These are phyloP conservation scores for Pseudococcus jackbeardsleyi DNA, from an alignment of 2,888 invertebrate genomes.

Conservation along the genomic window DNA sequence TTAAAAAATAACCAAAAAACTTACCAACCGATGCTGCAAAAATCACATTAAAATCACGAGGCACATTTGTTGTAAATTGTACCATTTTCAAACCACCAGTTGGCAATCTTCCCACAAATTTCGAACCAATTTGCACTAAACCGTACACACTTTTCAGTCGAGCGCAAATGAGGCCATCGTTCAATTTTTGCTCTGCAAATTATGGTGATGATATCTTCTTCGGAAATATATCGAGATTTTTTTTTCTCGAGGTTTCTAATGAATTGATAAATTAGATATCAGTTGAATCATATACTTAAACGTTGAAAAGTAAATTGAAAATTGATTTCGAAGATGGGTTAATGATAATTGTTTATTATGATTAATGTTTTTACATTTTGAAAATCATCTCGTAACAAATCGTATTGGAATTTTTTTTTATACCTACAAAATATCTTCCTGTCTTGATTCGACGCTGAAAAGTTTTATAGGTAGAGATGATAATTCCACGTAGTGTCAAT, in stretches of 20 bases:
- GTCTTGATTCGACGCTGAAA: no score
- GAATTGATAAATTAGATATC: background rate
- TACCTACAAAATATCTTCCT: no score
- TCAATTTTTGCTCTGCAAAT: background rate
- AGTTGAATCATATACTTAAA: background rate
- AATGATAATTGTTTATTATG: background rate
- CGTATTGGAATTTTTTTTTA: background rate
- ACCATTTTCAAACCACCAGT: background rate
- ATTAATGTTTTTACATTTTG: background rate
- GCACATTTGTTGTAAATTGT: background rate
- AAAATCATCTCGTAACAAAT: background rate
- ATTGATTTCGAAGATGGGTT: background rate
- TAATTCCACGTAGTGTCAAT: background rate
- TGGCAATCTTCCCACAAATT: no score
- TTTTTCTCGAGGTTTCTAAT: background rate
- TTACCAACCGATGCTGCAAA: background rate
- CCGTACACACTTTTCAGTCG: background rate
- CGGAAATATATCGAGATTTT: background rate
- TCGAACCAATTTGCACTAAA: no score
- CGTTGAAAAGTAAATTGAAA: background rate
- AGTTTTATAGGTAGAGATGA: background rate
- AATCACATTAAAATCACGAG: background rate
- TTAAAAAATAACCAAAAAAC: background rate
- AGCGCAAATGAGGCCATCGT: background rate
- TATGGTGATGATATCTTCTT: background rate